Evolutionary conservation across 2,113 vertebrate species (phyloP), one percentile per base, ranked within the genome.

Genomic region (Bubalus kerabau): DNA sequence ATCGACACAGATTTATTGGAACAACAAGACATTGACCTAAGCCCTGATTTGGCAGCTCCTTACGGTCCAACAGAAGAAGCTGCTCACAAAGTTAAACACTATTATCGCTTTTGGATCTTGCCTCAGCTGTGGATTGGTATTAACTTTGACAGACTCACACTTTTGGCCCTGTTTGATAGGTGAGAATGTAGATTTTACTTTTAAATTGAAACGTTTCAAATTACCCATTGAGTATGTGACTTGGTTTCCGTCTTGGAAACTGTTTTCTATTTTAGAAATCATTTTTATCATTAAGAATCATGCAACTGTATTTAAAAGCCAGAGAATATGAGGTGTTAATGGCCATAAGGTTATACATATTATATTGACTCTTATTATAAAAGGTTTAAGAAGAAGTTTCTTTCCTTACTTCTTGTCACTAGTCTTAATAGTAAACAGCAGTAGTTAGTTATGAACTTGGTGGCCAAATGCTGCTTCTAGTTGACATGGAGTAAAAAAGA

Each of bases 91-190:
- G 98, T 99, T 95, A 99, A 99, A 98, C 99, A 99, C 98, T 99
- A 99, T 98, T 99, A 99, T 95, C 99, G 99, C 91, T 99, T 99
- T 98, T 99, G 99, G 99, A 99, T 99, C 81, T 98, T 99, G 86
- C 99, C 99, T 19, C 99, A 99, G 96, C 98, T 99, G 40, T 99
- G 99, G 99, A 99, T 99, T 81, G 99, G 99, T 88, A 99, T 99
- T 98, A 99, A 99, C 99, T 99, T 99, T 98, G 99, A 99, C 99
- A 99, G 99, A 98, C 99, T 99, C 97, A 99, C 99, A 24, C 99
- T 99, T 98, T 98, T 99, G 98, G 99, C 99, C 1, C 98, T 99
- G 94, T 99, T 99, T 97, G 99, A 99, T 98, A 99, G 99, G 99
- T 99, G 97, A 98, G 98, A 94, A 32, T 80, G 28, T 36, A 71